Conservation (phyloP, 2,888 invertebrate genomes). For the Acleris holmiana region DNA sequence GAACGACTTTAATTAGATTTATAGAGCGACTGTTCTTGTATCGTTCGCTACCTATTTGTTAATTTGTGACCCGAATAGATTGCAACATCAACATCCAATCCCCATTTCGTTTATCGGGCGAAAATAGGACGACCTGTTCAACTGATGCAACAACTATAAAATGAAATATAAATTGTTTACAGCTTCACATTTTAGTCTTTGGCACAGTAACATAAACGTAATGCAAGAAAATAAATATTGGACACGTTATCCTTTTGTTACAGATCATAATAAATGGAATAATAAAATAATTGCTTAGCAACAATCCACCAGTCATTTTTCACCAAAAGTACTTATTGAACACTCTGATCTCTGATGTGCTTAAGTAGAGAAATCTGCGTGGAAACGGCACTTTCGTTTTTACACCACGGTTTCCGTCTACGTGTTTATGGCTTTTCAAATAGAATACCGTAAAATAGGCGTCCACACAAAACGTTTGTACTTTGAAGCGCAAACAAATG, state of each 20-base stretch:
- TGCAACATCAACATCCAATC: conserved; percentile 44
- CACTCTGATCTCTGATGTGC: neutral
- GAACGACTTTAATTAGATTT: conserved; percentile 46
- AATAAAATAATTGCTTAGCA: conserved; percentile 14
- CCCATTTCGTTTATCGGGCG: conserved; percentile 49
- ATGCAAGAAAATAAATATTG: conserved; percentile 5
- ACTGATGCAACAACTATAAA: conserved; percentile 51
- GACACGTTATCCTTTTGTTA: neutral
- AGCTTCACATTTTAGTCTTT: conserved; percentile 22
- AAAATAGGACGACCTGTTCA: conserved; percentile 57
- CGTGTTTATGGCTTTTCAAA: conserved; percentile 53
- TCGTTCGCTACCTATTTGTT: conserved; percentile 45
- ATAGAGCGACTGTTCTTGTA: conserved; percentile 48
- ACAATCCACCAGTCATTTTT: neutral
- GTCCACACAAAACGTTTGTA: conserved; percentile 45
- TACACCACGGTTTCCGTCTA: conserved; percentile 46
- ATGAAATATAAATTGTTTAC: conserved; percentile 39
- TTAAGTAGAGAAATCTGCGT: conserved; percentile 19
- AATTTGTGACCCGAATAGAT: conserved; percentile 60
- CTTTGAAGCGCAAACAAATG: conserved; percentile 43
- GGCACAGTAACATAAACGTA: conserved; percentile 39
- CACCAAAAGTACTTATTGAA: no score
- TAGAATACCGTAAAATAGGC: conserved; percentile 52
- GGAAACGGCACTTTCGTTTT: conserved; percentile 43
- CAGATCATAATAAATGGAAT: conserved; percentile 6